These are phyloP conservation scores for Acanthochromis polyacanthus DNA, from an alignment of 2,113 vertebrate genomes.

Conservation along the genomic window DNA sequence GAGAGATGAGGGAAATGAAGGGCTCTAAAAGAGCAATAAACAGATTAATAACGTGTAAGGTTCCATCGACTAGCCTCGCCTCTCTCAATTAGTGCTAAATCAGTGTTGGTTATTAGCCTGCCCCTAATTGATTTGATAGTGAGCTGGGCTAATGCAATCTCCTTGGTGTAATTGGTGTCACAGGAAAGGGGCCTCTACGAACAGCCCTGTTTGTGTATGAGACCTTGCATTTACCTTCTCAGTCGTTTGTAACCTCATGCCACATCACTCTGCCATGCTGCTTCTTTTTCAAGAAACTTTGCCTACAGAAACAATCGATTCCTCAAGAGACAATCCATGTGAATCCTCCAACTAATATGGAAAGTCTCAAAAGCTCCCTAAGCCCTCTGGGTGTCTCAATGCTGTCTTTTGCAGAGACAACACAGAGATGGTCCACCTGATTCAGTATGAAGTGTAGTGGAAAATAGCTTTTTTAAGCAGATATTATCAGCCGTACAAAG, in stretches of 20 bases:
- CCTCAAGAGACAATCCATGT: slow-evolving; percentile 34
- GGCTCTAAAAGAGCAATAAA: slow-evolving; percentile 76
- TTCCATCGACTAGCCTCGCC: slow-evolving; percentile 61
- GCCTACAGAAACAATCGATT: slow-evolving; percentile 34
- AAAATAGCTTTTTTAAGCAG: slow-evolving; percentile 16
- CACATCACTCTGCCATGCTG: slow-evolving; percentile 24
- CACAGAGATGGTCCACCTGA: slow-evolving; percentile 15
- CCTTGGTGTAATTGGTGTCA: slow-evolving; percentile 79
- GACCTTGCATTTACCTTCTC: slow-evolving; percentile 19
- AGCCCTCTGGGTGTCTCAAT: not conserved
- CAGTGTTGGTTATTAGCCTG: slow-evolving; percentile 73
- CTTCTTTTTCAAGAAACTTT: slow-evolving; percentile 16
- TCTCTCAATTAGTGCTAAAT: slow-evolving; percentile 83
- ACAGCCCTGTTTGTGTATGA: slow-evolving; percentile 13
- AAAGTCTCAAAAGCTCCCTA: slow-evolving; percentile 24
- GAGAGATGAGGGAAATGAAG: slow-evolving; percentile 42
- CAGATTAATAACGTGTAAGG: slow-evolving; percentile 76
- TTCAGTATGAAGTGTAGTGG: not conserved
- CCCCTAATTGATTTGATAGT: slow-evolving; percentile 81
- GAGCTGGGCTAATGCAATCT: slow-evolving; percentile 74
- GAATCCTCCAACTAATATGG: slow-evolving; percentile 40
- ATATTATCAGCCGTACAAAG: slow-evolving; percentile 13
- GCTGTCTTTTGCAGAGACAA: slow-evolving; percentile 13
- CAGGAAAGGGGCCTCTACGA: slow-evolving; percentile 39
- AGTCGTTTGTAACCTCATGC: slow-evolving; percentile 27